Base-by-base conservation (phyloP, 2,797 vertebrate species). In the Myoxocephalus aenaeus region DNA sequence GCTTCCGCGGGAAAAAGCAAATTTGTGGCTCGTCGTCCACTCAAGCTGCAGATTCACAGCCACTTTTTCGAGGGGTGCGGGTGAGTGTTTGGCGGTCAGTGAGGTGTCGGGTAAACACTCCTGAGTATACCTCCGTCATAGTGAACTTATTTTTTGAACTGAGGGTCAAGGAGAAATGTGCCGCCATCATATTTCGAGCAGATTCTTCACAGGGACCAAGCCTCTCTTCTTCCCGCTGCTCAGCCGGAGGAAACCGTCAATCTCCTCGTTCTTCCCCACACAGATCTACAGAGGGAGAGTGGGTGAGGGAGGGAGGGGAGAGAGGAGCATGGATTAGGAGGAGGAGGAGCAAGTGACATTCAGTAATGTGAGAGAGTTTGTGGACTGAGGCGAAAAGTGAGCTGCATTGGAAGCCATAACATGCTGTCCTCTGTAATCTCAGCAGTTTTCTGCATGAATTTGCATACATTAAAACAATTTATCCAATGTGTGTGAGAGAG, bases 211-310 rank as follows among this genome's bases (percentile, higher is more conserved):
- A 13, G 97, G 96, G 71, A 98, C 96, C 86, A 96, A 81, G 65
- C 97, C 97, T 75, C 96, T 89, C 84, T 97, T 97, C 92, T 96
- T 98, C 62, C 97, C 96, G 1, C 97, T 97, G 89, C 94, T 96
- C 77, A 98, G 94, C 22, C 95, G 96, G 56, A 97, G 81, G 83
- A 96, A 97, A 18, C 93, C 96, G 1, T 96, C 95, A 1, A 53
- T 87, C 66, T 97, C 96, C 79, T 96, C 96, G 10, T 90, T 92
- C 86, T 96, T 97, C 75, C 95, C 96, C 65, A 97, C 90, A 10
- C 97, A 97, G 89, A 97, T 96, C 97, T 98, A 92, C 77, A 85
- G 70, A 17, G 44, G 46, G 53, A 72, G 36, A 12, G 68, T 17
- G 17, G 7, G 25, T 0, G 25, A 17, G 18, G 8, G 27, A 20